Evolutionary conservation across 2,797 vertebrate species (phyloP).

Genomic region (Sylvia borin): DNA sequence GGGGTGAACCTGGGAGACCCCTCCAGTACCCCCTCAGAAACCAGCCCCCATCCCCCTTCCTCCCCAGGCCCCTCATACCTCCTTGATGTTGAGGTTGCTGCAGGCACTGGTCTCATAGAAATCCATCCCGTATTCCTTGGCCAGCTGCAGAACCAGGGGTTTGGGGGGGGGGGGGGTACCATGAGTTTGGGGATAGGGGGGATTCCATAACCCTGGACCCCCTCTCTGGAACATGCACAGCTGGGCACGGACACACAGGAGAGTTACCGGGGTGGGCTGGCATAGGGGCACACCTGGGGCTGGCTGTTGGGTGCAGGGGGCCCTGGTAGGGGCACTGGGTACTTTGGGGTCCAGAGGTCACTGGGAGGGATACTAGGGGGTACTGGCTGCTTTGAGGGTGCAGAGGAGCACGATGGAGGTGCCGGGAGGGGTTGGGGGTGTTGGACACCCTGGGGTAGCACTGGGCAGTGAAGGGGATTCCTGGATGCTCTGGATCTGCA

Average conservation of each 20-base stretch:
- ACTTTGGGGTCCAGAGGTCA: background rate
- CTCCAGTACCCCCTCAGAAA: background rate
- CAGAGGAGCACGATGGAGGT: background rate
- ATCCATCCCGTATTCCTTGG: slow-evolving; percentile 89
- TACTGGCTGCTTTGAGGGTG: background rate
- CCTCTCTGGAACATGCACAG: background rate
- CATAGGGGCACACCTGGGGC: background rate
- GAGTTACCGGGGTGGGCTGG: background rate
- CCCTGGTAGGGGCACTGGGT: too few relatives aligned
- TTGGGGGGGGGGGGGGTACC: background rate
- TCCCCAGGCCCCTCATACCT: slow-evolving; percentile 76
- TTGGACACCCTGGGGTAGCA: background rate
- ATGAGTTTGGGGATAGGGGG: background rate
- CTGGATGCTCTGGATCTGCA: background rate
- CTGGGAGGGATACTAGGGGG: background rate
- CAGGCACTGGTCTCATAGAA: slow-evolving; percentile 93
- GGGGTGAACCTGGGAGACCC: background rate
- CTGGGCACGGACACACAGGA: background rate
- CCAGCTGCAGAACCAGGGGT: slow-evolving; percentile 79
- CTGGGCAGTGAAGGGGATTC: background rate
- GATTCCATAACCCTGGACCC: background rate
- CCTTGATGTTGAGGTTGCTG: slow-evolving; percentile 86
- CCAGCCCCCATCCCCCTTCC: background rate
- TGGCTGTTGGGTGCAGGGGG: background rate
- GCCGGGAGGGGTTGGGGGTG: background rate